Evolutionary conservation across 2,113 vertebrate species (phyloP), one percentile per base, ranked within the genome.

Genomic region (Geococcyx californianus): DNA sequence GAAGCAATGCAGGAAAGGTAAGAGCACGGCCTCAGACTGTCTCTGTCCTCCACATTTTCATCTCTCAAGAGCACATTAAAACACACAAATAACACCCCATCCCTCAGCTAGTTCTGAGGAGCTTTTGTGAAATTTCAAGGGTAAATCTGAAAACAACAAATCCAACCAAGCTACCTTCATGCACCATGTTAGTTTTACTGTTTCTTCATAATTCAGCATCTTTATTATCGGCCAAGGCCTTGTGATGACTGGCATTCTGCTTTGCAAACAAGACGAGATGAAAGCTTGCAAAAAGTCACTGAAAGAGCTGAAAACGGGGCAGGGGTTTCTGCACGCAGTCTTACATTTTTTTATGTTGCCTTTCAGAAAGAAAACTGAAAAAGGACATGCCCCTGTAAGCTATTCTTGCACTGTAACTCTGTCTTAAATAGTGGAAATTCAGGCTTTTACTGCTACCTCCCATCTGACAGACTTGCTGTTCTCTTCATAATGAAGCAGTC

Each of bases 81-180:
- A 8, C 33, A 55, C 0, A 0, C 24, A 72, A n/a, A 67, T 0
- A 21, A 26, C 8, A 13, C 15, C 24, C 21, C 67, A 60, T n/a
- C 8, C 51, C 59, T 62, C 69, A 59, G 38, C 34, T 2, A 77
- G 44, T 34, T 93, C 45, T 56, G 8, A 60, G 40, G 10, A 83
- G 29, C 16, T 29, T 89, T 38, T 54, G 3, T 42, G 58, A 40
- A 72, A 80, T 72, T 81, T 64, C 33, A 58, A 38, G 25, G 29
- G 21, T 49, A 81, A 81, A 77, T 78, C 18, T 59, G 28, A 63
- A 90, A 79, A 29, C 15, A 13, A 31, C 38, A 28, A 11, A 62
- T 42, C 15, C 69, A 81, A 54, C 9, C 28, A 54, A 83, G 33
- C 23, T 36, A 52, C 15, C 83, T 86, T 54, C 59, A 84, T 31